A percentile compares a stretch with the other conserved stretches of the same genome.
These are phyloP conservation scores for Margarornis squamiger DNA, from an alignment of 2,797 vertebrate genomes.

Conservation along the genomic window DNA sequence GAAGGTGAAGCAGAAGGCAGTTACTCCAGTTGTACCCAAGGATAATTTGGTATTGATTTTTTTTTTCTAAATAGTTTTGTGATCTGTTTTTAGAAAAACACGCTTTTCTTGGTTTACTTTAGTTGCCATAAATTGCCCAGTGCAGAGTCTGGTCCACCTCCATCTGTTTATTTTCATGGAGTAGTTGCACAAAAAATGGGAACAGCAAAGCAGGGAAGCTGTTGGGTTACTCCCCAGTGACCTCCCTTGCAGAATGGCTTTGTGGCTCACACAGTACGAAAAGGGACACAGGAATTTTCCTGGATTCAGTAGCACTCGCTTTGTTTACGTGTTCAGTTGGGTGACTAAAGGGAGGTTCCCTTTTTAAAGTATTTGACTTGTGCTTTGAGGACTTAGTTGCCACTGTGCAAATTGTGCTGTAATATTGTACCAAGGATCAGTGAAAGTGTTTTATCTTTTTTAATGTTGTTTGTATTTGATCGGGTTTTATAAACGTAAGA, in stretches of 20 bases:
- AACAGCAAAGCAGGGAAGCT: constrained; percentile 15
- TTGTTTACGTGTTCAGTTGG: constrained; percentile 58
- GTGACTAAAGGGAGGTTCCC: constrained; percentile 31
- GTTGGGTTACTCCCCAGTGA: constrained; percentile 27
- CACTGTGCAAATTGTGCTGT: constrained; percentile 74
- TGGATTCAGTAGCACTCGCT: constrained; percentile 57
- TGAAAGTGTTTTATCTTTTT: constrained; percentile 82
- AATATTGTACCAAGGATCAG: constrained; percentile 74
- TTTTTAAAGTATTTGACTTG: constrained; percentile 53
- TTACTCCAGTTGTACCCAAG: constrained; percentile 27
- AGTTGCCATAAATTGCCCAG: constrained; percentile 22
- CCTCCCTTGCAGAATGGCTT: constrained; percentile 46
- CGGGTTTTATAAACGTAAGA: constrained; percentile 81
- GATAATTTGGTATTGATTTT: neutral
- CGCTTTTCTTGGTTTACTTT: constrained; percentile 22
- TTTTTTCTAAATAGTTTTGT: neutral
- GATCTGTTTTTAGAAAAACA: neutral
- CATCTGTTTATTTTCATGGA: constrained; percentile 16
- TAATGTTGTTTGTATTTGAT: constrained; percentile 81
- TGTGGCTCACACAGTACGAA: constrained; percentile 43
- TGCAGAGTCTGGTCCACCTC: constrained; percentile 48
- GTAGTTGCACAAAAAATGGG: constrained; percentile 20
- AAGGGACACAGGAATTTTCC: constrained; percentile 39
- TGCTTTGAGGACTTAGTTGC: constrained; percentile 62
- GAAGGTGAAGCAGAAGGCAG: constrained; percentile 9